Base-by-base conservation (phyloP, 2,888 invertebrate genomes). In the Vannuccia rotundouncinata region DNA sequence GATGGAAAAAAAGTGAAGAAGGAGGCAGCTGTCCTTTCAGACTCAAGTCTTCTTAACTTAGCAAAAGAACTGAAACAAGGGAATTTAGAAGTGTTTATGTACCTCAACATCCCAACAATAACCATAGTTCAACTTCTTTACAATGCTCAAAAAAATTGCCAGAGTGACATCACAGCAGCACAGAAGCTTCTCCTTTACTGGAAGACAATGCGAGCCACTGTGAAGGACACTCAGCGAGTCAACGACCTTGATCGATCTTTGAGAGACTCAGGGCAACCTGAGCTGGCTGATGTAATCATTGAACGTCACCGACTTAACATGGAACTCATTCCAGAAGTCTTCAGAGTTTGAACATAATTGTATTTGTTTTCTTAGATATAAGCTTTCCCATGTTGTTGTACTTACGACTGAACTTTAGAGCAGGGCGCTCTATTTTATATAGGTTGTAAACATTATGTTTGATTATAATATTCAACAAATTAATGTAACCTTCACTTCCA, bases 11-110 rank as follows among this genome's bases (percentile, higher is more conserved):
- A 74, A 22, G 5, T 5, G 17, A 82, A 82, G 79, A 82, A 82
- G 78, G 82, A 82, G 75, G 81, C 80, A 1, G 80, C 78, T 30
- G 80, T 82, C 13, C 75, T 82, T 17, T 78, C 82, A 0, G 82
- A 81, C 22, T 73, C 78, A 73, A 82, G 82, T 74, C 80, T 82
- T 0, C 31, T 77, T 0, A 45, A 59, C 31, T 73, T 82, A 59
- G 81, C 59, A 2, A 80, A 80, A 30, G 81, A 81, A 74, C 29
- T 82, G n/a, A 81, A 30, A 1, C 5, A 78, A 5, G 59, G 30
- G 25, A 22, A 74, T 5, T 27, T 80, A 25, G 31, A 74, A 29
- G 30, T 82, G 1, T 76, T 75, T 59, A 82, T 82, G 82, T 29
- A 78, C 25, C 74, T 82, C 29, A 80, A 80, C 29, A 77, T 82